phyloP scores from a whole-genome alignment of 2,888 invertebrate genomes.

The Salpingus planirostris region DNA sequence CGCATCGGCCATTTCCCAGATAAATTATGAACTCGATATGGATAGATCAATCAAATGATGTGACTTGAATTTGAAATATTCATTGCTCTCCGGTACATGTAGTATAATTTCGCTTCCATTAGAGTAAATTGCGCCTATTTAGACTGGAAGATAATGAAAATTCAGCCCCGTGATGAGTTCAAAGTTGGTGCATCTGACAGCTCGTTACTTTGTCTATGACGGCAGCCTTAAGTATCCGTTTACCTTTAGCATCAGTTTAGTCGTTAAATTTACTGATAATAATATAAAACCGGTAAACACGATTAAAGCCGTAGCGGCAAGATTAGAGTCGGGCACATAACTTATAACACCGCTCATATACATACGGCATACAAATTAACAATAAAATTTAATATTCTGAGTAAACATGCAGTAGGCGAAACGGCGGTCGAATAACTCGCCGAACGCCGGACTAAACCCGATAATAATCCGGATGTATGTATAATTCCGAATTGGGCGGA shows the following conservation, averaged over 20 bases:
- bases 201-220: background rate
- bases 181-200: no score
- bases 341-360: slow-evolving; percentile 20
- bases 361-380: slow-evolving; percentile 30
- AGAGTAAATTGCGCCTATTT: no score
- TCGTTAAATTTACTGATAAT: slow-evolving; percentile 1
- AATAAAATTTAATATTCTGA: slow-evolving; percentile 34
- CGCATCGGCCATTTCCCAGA: no score
- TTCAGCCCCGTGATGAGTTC: no score
- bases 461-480: slow-evolving; percentile 24
- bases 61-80: no score
- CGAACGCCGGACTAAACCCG: slow-evolving; percentile 28
- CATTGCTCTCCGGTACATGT: no score
- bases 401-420: slow-evolving; percentile 29
- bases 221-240: no score
- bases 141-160: no score
- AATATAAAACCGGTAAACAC: slow-evolving; percentile 10
- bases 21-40: no score
- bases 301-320: slow-evolving; percentile 20
- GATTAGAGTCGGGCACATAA: slow-evolving; percentile 24
- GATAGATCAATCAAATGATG: no score
- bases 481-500: slow-evolving; percentile 21
- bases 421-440: slow-evolving; percentile 30
- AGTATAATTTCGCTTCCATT: no score
- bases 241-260: no score